Conservation (phyloP, 2,113 vertebrate genomes). For the Hypomesus transpacificus region DNA sequence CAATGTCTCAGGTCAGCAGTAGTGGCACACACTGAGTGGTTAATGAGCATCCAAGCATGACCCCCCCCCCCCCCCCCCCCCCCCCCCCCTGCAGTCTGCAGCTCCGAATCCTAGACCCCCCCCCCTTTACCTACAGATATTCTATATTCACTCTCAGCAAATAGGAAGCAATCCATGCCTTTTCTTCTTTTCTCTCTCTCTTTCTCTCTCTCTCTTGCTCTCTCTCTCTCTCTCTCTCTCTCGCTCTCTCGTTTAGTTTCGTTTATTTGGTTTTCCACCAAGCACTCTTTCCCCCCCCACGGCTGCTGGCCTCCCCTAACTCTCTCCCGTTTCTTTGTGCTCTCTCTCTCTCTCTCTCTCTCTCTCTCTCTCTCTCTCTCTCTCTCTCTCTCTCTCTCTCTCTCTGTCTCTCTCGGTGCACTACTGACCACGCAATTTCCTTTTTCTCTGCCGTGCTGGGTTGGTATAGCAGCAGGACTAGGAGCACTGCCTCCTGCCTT, state of each 20-base stretch:
- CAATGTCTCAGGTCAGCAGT: slow-evolving; percentile 52
- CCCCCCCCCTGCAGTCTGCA: not conserved
- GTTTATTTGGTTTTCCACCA: slow-evolving; percentile 21
- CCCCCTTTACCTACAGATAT: not conserved
- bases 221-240: slow-evolving; percentile 7
- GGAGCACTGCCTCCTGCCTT: slow-evolving; percentile 51
- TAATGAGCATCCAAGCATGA: slow-evolving; percentile 44
- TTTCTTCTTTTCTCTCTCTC: slow-evolving; percentile 18
- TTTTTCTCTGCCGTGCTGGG: slow-evolving; percentile 31
- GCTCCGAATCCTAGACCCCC: slow-evolving; percentile 22
- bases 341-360: slow-evolving; percentile 1
- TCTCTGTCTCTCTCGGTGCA: slow-evolving; percentile 23
- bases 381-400: not conserved
- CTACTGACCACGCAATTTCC: slow-evolving; percentile 59
- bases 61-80: not conserved
- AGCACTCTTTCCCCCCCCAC: not conserved
- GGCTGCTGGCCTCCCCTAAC: slow-evolving; percentile 7
- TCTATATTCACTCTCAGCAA: not conserved
- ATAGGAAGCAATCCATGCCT: slow-evolving; percentile 27
- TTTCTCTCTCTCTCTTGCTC: slow-evolving; percentile 5
- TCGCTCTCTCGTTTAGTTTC: not conserved
- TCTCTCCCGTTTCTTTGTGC: slow-evolving; percentile 16
- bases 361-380: not conserved
- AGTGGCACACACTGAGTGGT: slow-evolving; percentile 36
- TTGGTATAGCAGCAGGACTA: slow-evolving; percentile 52